These are phyloP conservation scores for Peromyscus nudipes DNA, from an alignment of 2,797 vertebrate genomes.

Conservation along the genomic window DNA sequence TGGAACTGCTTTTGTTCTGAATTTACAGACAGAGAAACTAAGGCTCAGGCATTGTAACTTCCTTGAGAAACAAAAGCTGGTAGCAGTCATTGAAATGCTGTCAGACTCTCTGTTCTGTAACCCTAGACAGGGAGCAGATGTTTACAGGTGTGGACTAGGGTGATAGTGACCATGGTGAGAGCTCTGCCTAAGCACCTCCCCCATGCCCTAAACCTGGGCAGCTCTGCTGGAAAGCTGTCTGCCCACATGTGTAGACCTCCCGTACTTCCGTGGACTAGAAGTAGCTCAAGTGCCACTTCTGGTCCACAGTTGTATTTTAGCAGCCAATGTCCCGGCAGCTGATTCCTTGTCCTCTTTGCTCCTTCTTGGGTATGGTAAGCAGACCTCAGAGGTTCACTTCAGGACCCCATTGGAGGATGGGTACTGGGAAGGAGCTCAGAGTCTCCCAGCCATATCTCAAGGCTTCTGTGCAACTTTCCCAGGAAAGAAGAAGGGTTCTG, in stretches of 20 bases:
- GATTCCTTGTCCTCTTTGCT: fast-evolving
- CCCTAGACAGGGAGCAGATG: neutral
- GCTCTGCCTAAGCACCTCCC: neutral
- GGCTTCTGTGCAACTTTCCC: no score
- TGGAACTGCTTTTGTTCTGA: neutral
- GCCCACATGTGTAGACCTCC: neutral
- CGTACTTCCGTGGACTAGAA: fast-evolving
- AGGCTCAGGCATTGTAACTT: neutral
- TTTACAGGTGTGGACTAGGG: no score
- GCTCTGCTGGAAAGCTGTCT: neutral
- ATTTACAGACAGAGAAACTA: neutral
- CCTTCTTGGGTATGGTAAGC: fast-evolving
- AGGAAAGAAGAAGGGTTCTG: fast-evolving
- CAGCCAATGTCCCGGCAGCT: fast-evolving
- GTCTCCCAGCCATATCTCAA: fast-evolving
- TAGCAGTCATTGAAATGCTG: no score
- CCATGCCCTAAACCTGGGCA: no score
- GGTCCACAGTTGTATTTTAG: fast-evolving
- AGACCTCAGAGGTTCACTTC: neutral
- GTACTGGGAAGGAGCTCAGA: fast-evolving
- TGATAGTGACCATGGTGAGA: fast-evolving
- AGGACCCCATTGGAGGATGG: fast-evolving
- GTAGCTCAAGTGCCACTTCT: fast-evolving
- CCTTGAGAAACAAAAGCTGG: neutral
- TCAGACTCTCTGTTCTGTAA: no score